phyloP scores from a whole-genome alignment of 2,113 vertebrate species.

The Dipodomys merriami region DNA sequence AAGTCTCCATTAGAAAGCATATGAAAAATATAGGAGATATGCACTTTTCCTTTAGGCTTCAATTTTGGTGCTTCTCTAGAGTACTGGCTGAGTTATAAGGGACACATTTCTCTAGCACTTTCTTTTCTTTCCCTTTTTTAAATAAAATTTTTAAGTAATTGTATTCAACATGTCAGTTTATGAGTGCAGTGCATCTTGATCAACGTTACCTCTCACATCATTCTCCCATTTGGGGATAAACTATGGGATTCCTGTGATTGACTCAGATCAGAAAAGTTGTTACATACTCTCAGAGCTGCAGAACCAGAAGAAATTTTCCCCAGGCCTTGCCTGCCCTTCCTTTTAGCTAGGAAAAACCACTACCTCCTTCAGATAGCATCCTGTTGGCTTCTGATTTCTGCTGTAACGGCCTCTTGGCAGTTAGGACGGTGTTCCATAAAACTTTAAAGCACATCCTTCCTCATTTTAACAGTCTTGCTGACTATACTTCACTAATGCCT shows the following conservation, averaged over 20 bases:
- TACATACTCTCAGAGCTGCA: not conserved
- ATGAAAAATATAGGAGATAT: not conserved
- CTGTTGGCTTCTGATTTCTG: not conserved
- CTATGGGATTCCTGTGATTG: not conserved
- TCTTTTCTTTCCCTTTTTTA: not conserved
- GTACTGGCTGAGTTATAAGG: not conserved
- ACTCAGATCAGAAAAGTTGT: not conserved
- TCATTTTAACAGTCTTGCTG: slow-evolving; percentile 45
- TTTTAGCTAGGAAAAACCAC: not conserved
- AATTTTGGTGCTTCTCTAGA: not conserved
- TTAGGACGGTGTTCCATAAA: not conserved
- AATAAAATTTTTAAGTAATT: no score
- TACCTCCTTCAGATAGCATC: not conserved
- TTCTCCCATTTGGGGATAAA: no score
- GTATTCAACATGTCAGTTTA: no score
- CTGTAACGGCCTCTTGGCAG: not conserved
- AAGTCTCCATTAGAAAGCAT: not conserved
- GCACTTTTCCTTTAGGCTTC: not conserved
- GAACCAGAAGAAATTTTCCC: not conserved
- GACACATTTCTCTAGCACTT: not conserved
- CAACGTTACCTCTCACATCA: no score
- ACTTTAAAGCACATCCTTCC: not conserved
- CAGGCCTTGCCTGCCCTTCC: not conserved
- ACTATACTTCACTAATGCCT: slow-evolving; percentile 27
- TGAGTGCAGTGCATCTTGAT: no score